phyloP scores from a whole-genome alignment of 2,113 vertebrate species.

The Amblyornis subalaris region DNA sequence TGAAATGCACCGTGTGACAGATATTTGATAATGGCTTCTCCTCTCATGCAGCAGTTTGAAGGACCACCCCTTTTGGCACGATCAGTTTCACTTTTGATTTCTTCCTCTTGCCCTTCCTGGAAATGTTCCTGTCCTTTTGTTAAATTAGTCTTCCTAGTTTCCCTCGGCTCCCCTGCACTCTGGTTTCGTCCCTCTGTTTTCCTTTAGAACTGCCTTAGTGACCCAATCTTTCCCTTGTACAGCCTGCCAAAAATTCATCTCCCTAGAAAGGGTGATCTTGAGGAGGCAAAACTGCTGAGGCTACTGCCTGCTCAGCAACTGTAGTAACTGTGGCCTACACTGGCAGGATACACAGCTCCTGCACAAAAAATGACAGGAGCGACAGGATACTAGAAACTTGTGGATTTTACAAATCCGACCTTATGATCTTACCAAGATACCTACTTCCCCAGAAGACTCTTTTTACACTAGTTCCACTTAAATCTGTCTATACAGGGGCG shows the following conservation, averaged over 20 bases:
- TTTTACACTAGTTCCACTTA: neutral
- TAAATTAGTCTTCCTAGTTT: neutral
- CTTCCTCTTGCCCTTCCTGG: neutral
- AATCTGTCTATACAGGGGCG: neutral
- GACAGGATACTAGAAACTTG: neutral
- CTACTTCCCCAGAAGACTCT: neutral
- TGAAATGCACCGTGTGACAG: neutral
- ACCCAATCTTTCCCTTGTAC: neutral
- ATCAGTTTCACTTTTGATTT: conserved; percentile 6
- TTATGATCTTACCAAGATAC: neutral
- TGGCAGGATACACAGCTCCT: neutral
- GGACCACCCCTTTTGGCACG: neutral
- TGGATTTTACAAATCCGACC: neutral
- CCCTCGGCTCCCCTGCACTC: neutral
- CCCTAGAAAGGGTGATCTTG: neutral
- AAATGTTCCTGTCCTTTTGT: neutral
- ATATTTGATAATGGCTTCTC: neutral
- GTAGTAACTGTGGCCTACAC: neutral
- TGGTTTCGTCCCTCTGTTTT: neutral
- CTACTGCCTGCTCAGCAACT: neutral
- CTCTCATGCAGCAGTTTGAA: neutral
- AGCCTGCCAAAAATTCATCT: neutral
- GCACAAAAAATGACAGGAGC: neutral
- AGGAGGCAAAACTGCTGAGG: neutral
- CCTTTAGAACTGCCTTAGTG: neutral